Evolutionary conservation across 92 coral and sea anemone genomes (phyloP), one percentile per base, ranked within the genome.

Genomic region (Epizoanthus illoricatus): DNA sequence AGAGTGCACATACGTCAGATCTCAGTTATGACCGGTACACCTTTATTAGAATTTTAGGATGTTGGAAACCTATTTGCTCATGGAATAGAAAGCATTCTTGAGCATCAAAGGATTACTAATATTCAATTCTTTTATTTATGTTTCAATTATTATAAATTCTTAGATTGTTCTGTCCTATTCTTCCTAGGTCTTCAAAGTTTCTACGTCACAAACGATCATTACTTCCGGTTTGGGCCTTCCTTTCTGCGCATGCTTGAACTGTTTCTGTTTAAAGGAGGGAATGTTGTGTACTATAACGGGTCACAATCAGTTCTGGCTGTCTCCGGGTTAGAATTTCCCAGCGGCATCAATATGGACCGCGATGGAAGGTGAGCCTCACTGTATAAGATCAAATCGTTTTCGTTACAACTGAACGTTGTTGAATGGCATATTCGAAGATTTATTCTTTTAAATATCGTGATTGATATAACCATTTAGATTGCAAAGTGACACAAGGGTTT

Each of bases 131-230:
- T 28, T 28, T 28, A 28, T 28, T 28, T 28, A 28, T 28, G 36
- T 28, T 28, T 28, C 36, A 28, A 28, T 28, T 28, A 28, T 28
- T 1, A 28, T 28, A 2, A 2, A 28, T 28, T 28, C 36, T 28
- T 28, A 28, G 36, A 28, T 28, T 28, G 36, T 28, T 28, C 36
- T 28, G 92, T 28, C 36, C 36, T 28, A 28, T 28, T 28, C 36
- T 28, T 28, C 88, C 13, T 86, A 91, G 17, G 81, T 83, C 54
- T n/a, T n/a, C n/a, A n/a, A 43, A 43, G 49, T n/a, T 93, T 93
- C 86, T 93, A 88, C 52, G 92, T 91, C 63, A 89, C 98, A 54
- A 93, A 93, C 79, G 98, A 93, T 28, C 36, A 28, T 28, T 28
- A 28, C n/a, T n/a, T n/a, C n/a, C n/a, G n/a, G n/a, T n/a, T 43